A percentile compares a stretch with the other conserved stretches of the same genome.
Conservation (phyloP, 2,113 vertebrate genomes). For the Scortum barcoo region DNA sequence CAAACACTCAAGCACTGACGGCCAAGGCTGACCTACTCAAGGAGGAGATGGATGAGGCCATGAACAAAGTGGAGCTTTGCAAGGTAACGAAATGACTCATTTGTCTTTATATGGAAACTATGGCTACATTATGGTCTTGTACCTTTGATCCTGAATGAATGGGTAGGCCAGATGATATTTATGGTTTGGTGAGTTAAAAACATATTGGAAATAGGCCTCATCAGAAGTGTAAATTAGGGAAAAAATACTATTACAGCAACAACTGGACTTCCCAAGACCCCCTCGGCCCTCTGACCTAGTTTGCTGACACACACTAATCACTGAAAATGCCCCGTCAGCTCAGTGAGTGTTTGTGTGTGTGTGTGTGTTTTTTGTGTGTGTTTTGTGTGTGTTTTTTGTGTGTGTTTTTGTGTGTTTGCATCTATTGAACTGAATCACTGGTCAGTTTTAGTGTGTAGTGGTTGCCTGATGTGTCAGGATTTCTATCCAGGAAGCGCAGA, state of each 20-base stretch:
- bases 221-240: not conserved
- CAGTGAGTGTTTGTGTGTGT: conserved; percentile 8
- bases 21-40: conserved; percentile 97
- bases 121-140: not conserved
- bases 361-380: too few relatives aligned
- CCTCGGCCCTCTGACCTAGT: conserved; percentile 34
- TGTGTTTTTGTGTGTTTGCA: conserved; percentile 12
- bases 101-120: not conserved
- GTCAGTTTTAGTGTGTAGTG: conserved; percentile 22
- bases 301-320: conserved; percentile 44
- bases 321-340: conserved; percentile 63
- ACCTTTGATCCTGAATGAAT: not conserved
- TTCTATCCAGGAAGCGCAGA: conserved; percentile 49
- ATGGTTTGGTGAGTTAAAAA: not conserved
- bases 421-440: conserved; percentile 33
- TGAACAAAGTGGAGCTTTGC: conserved; percentile 98
- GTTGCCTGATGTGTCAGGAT: conserved; percentile 31
- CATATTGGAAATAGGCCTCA: conserved; percentile 1
- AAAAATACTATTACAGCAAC: conserved; percentile 5
- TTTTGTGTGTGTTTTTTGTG: too few relatives aligned
- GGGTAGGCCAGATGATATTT: not conserved
- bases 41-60: conserved; percentile 98
- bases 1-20: conserved; percentile 97
- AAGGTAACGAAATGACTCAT: conserved; percentile 85
- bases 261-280: conserved; percentile 31